These are phyloP conservation scores for Hartigia nigra DNA, from an alignment of 2,888 invertebrate genomes.

Conservation along the genomic window DNA sequence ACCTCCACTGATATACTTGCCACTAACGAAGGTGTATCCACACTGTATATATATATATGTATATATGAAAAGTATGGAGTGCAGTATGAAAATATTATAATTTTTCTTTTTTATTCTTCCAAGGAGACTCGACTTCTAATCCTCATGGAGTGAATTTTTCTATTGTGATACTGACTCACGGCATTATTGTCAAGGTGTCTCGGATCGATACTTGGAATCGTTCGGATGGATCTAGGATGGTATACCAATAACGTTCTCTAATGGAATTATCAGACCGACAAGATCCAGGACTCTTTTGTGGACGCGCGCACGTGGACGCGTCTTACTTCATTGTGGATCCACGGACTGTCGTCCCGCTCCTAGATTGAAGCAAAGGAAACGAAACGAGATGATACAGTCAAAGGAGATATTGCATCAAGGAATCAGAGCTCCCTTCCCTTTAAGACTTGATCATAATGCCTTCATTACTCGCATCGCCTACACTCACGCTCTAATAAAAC, in stretches of 20 bases:
- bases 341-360: background rate
- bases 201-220: background rate
- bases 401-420: constrained; percentile 37
- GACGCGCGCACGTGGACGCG: constrained; percentile 6
- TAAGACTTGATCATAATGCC: background rate
- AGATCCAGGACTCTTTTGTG: constrained; percentile 22
- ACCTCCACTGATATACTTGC: background rate
- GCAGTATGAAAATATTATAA: too few relatives aligned
- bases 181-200: background rate
- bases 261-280: constrained; percentile 52
- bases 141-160: background rate
- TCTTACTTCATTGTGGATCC: background rate
- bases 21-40: background rate
- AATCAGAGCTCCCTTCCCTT: background rate
- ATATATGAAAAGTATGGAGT: too few relatives aligned
- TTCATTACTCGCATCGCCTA: constrained; percentile 49
- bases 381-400: constrained; percentile 29
- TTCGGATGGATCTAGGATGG: constrained; percentile 2
- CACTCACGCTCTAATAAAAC: constrained; percentile 47
- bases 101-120: background rate
- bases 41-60: background rate
- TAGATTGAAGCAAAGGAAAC: constrained; percentile 23
- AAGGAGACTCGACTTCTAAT: background rate
- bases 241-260: constrained; percentile 41
- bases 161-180: background rate